Base-by-base conservation (phyloP, 1,140 invertebrate genomes). In the Yoshiicerus persimilis region DNA sequence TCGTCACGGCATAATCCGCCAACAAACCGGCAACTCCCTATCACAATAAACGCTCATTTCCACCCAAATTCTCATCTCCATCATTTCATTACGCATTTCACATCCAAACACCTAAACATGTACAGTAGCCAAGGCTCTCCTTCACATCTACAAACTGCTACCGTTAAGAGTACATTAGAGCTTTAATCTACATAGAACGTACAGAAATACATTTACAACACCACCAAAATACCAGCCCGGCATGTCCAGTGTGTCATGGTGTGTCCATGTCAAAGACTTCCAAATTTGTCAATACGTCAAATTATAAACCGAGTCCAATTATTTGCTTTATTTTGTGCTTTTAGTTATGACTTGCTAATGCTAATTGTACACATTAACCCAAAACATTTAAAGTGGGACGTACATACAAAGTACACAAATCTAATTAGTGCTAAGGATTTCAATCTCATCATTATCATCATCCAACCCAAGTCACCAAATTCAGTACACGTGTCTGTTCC, bases 1-100 rank as follows among this genome's bases (percentile, higher is more conserved):
- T 95, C 84, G 94, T 94, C 16, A 95, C 93, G 32, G 94, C 94
- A 92, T 95, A 95, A 92, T 95, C 96, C 4, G 94, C 94, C 64
- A 96, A 92, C 34, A 96, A 93, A 62, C 94, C 95, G 89, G 94
- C 93, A 39, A 95, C 90, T 4, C 94, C 94, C 90, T 89, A 66
- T 32, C 66, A 87, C 86, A 88, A 88, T 56, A 66, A 86, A 80
- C 11, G 62, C 66, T 70, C 66, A 70, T 2, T 70, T 66, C 32
- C 75, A 80, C 4, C 30, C 75, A 80, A n/a, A 38, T 80, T 77
- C 30, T 77, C 20, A 27, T 20, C 30, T 11, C 70, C 16, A 32
- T 77, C 30, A 36, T 36, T 80, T 2, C 20, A n/a, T 80, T 30
- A 16, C 20, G 6, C 16, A 16, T 4, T 4, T 47, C 1, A n/a